Percentiles rank a stretch among this genome's conserved stretches.
Evolutionary conservation across 2,888 invertebrate species (phyloP).

Genomic region (Byasa hedistus): DNA sequence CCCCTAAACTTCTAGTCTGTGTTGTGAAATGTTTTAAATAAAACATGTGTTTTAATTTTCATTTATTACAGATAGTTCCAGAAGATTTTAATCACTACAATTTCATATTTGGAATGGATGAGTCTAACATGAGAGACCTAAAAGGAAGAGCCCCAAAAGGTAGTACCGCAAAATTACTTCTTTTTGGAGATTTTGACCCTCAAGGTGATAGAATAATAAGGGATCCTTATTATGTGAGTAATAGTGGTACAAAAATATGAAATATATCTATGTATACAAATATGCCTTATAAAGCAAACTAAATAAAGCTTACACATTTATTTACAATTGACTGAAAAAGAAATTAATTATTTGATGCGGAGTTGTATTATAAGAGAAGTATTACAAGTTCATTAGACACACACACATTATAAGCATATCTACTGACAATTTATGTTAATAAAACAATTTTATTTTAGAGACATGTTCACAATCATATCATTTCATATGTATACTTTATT

Average conservation of each 20-base stretch:
- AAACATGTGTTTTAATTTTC: neutral
- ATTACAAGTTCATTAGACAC: no score
- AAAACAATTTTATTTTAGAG: no score
- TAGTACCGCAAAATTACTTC: slow-evolving; percentile 85
- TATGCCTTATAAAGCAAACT: no score
- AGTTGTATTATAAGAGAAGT: no score
- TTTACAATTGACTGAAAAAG: no score
- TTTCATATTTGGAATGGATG: slow-evolving; percentile 97
- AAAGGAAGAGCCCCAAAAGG: slow-evolving; percentile 81
- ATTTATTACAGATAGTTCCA: slow-evolving; percentile 5
- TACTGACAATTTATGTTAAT: no score
- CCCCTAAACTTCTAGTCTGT: neutral
- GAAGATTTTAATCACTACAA: slow-evolving; percentile 90
- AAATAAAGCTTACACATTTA: no score
- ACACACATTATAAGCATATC: no score
- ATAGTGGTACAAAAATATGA: slow-evolving; percentile 65
- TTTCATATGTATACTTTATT: no score
- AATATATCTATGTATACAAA: neutral
- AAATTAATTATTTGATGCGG: no score
- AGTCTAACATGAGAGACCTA: slow-evolving; percentile 88
- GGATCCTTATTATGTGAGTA: slow-evolving; percentile 94
- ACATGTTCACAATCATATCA: no score
- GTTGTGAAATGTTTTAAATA: neutral
- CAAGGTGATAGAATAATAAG: slow-evolving; percentile 88
- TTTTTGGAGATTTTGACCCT: slow-evolving; percentile 94